A percentile compares a stretch with the other conserved stretches of the same genome.
Conservation (phyloP, 2,797 vertebrate species). For the Semaprochilodus insignis region DNA sequence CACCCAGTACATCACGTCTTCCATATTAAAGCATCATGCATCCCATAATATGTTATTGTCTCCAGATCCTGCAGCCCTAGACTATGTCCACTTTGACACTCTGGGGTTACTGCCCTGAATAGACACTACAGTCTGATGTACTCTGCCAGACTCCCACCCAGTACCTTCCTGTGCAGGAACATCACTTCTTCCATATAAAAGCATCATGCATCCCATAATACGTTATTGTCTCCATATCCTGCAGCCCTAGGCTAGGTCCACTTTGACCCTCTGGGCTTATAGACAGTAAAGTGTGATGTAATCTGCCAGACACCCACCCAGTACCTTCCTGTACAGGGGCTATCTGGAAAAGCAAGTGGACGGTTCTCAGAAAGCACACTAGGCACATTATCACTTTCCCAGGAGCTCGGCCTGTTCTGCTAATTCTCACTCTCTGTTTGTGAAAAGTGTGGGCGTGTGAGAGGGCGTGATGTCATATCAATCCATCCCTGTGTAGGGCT, state of each 20-base stretch:
- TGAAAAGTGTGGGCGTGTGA: background rate
- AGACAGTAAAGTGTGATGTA: slow-evolving; percentile 23
- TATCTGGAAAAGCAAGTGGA: slow-evolving; percentile 42
- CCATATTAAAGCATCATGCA: too few species aligned
- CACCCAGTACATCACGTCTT: too few species aligned
- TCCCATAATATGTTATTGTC: too few species aligned
- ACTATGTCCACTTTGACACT: too few species aligned
- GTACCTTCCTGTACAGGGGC: slow-evolving; percentile 48
- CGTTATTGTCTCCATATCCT: background rate
- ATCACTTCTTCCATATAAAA: too few species aligned
- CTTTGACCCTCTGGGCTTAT: background rate
- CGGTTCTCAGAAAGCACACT: slow-evolving; percentile 30
- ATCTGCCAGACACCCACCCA: slow-evolving; percentile 29
- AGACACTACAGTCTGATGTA: background rate
- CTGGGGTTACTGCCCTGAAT: too few species aligned
- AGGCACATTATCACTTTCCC: slow-evolving; percentile 48
- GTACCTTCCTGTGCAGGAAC: background rate
- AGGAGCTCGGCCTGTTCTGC: slow-evolving; percentile 33
- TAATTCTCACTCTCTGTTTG: slow-evolving; percentile 45
- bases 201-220: background rate
- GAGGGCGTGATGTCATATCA: background rate
- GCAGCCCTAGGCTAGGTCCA: background rate
- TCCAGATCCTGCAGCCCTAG: too few species aligned
- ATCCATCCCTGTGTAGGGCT: background rate
- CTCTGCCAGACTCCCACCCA: slow-evolving; percentile 29